phyloP scores from a whole-genome alignment of 1,140 invertebrate genomes.

The Sycophila sp. region DNA sequence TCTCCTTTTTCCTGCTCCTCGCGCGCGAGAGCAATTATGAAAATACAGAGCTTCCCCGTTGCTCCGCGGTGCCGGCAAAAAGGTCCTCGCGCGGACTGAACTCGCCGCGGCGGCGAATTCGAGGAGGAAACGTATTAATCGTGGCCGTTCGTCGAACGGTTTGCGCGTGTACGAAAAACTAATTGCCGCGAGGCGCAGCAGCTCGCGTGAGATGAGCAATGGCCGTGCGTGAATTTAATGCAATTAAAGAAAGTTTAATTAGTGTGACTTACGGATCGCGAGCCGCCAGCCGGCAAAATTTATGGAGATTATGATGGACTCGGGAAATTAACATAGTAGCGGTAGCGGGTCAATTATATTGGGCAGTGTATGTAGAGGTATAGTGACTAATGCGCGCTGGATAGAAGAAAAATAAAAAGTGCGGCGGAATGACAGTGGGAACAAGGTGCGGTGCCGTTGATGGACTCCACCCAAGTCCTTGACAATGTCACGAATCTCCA shows the following conservation, averaged over 20 bases:
- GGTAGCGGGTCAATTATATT: too few species aligned
- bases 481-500: background rate
- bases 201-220: too few species aligned
- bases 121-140: constrained; percentile 16
- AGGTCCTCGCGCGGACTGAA: too few species aligned
- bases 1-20: background rate
- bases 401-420: background rate
- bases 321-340: too few species aligned
- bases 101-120: too few species aligned
- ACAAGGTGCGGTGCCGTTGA: background rate
- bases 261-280: too few species aligned
- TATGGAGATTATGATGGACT: too few species aligned
- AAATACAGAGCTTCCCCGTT: background rate
- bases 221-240: background rate
- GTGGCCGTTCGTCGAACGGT: background rate
- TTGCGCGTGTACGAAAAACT: background rate
- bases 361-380: too few species aligned
- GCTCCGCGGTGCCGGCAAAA: too few species aligned
- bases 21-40: constrained; percentile 14
- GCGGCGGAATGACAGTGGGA: background rate
- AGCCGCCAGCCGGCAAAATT: too few species aligned
- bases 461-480: constrained; percentile 4
- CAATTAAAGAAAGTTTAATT: background rate
- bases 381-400: background rate
- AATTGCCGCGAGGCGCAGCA: too few species aligned